Conservation (phyloP, 2,797 vertebrate species). For the Pogoniulus pusillus region DNA sequence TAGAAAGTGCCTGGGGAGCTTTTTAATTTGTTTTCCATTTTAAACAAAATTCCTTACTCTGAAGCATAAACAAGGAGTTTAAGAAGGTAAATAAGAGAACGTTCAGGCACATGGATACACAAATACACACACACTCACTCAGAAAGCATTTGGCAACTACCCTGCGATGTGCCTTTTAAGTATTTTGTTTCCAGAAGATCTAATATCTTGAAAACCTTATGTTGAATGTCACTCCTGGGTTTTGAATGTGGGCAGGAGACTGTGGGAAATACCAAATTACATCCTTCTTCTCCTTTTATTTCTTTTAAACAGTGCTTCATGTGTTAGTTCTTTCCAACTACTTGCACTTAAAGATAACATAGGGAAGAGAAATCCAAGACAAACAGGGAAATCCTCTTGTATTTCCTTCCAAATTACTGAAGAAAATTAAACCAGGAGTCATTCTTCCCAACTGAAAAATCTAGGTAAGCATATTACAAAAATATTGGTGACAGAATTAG, state of each 20-base stretch:
- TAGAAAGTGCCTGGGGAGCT: background rate
- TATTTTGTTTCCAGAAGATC: background rate
- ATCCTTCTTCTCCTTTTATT: background rate
- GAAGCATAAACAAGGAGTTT: background rate
- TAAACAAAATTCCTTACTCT: background rate
- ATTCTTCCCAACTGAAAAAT: background rate
- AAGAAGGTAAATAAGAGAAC: background rate
- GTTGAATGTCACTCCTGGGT: background rate
- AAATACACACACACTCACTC: fast-evolving
- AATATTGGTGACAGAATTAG: background rate
- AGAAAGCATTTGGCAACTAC: background rate
- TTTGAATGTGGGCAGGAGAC: background rate
- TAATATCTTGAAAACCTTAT: background rate
- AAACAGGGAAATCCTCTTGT: background rate
- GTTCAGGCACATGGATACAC: background rate
- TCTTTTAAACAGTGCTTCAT: background rate
- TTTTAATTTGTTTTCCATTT: background rate
- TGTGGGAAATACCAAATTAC: background rate
- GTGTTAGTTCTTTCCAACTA: background rate
- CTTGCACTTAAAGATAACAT: background rate
- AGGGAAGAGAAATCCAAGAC: background rate
- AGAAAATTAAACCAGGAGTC: background rate
- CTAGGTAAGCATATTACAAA: background rate
- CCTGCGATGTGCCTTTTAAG: background rate
- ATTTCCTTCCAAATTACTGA: background rate